phyloP scores from a whole-genome alignment of 2,888 invertebrate genomes.

The Ophion ellenae region DNA sequence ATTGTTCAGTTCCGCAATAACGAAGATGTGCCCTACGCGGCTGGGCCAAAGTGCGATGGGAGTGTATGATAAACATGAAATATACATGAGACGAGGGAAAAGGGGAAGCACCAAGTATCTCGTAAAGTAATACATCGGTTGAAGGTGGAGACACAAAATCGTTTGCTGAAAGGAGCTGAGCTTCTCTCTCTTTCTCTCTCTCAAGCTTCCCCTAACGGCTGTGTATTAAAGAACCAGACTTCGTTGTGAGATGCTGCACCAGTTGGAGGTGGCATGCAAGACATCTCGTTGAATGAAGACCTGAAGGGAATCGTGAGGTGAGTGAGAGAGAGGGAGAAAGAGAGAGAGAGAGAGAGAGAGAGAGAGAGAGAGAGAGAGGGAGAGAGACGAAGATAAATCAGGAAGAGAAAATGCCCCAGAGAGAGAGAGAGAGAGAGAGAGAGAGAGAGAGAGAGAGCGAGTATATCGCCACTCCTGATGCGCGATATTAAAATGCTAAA shows the following conservation, averaged over 20 bases:
- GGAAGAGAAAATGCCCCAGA: neutral
- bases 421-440: neutral
- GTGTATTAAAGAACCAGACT: conserved; percentile 55
- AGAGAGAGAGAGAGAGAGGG: conserved; percentile 4
- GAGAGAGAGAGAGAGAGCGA: conserved; percentile 24
- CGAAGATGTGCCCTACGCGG: neutral
- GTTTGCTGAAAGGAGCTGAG: conserved; percentile 13
- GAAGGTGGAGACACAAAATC: conserved; percentile 7
- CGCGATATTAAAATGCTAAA: conserved; percentile 75
- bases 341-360: conserved; percentile 23
- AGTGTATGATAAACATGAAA: conserved; percentile 23
- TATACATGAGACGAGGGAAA: conserved; percentile 23
- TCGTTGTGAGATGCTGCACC: conserved; percentile 53
- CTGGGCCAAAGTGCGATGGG: conserved; percentile 3
- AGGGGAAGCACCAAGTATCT: conserved; percentile 16
- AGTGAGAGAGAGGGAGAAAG: neutral
- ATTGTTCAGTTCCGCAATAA: neutral
- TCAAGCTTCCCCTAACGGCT: conserved; percentile 21
- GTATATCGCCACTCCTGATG: conserved; percentile 63
- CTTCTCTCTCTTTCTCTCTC: neutral
- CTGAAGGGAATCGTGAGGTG: conserved; percentile 38
- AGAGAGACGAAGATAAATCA: conserved; percentile 3
- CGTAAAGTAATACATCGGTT: conserved; percentile 39
- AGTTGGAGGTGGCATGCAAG: conserved; percentile 55
- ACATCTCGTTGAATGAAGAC: conserved; percentile 50